Evolutionary conservation across 2,113 vertebrate species (phyloP).

Genomic region (Strix aluco): DNA sequence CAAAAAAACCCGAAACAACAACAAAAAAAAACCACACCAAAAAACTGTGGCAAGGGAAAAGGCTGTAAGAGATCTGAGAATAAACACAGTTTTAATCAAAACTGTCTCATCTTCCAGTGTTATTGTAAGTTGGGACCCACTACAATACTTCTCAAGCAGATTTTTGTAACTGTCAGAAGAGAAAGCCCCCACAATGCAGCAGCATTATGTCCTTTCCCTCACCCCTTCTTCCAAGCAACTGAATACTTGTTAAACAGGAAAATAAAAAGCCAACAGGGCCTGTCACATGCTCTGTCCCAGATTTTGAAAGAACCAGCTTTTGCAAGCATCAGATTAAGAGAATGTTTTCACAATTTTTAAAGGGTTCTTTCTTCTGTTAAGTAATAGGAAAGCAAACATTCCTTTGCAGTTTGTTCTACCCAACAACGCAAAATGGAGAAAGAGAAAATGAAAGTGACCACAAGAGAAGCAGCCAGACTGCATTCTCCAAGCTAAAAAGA

Average conservation of each 20-base stretch:
- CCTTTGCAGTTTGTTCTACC: background rate
- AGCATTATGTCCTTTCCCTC: accelerated
- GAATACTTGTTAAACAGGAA: background rate
- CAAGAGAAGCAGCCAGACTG: background rate
- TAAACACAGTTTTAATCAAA: background rate
- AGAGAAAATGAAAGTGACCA: constrained; percentile 45
- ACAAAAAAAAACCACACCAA: background rate
- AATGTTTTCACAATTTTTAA: background rate
- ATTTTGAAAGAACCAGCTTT: background rate
- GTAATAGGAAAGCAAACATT: constrained; percentile 3
- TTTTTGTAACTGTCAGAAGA: background rate
- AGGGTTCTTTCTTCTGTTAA: background rate
- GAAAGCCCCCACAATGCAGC: background rate
- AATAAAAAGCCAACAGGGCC: background rate
- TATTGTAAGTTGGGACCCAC: background rate
- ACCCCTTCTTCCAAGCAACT: background rate
- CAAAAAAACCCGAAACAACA: no score
- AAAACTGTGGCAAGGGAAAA: background rate
- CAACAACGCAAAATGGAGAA: background rate
- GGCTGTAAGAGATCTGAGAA: background rate
- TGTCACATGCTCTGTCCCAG: background rate
- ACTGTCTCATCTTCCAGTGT: background rate
- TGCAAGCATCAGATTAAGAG: background rate
- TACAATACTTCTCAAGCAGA: background rate
- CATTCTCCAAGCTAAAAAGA: background rate